Base-by-base conservation (phyloP, 2,113 vertebrate species). In the Nycticryphes semicollaris region DNA sequence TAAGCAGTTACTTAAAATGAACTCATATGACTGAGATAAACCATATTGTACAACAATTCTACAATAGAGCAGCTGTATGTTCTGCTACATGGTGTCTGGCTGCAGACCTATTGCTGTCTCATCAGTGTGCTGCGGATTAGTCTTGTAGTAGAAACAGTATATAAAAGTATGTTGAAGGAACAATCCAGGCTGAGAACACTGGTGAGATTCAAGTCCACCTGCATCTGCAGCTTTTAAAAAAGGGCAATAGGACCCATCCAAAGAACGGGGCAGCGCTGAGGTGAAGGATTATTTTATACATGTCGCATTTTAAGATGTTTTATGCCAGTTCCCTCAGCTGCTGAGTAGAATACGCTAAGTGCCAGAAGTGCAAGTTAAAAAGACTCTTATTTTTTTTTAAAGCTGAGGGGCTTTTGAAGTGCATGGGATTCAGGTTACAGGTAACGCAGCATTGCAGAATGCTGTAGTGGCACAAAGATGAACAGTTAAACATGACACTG, bases 281-380 rank as follows among this genome's bases (percentile, higher is more conserved):
- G 56, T 45, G 16, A 74, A 84, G 41, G 28, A 18, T 18, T 43
- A 6, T 14, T 8, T 80, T 22, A 8, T 8, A n/a, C 3, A 9
- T 4, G 11, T 19, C 15, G 22, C 30, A 43, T 10, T 6, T 39
- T 9, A 3, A 7, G 15, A 25, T 45, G 14, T 66, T 50, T 23
- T 5, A 31, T 25, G 28, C 8, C 28, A 10, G 14, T 7, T 11
- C 14, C 20, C 39, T 63, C 5, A 0, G 54, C 45, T 77, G 23
- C 33, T 2, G 7, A 45, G 19, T 4, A 12, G 37, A 1, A 0
- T 8, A 35, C 0, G 3, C 18, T 48, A 8, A 2, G 7, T 5
- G 5, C 3, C 4, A 79, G 31, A 41, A 75, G 57, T 3, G 4
- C 1, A 2, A 66, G 7, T 33, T 74, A 24, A 81, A 87, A 84